These are phyloP conservation scores for Synergus laeviventris DNA, from an alignment of 2,888 invertebrate genomes.

Conservation along the genomic window DNA sequence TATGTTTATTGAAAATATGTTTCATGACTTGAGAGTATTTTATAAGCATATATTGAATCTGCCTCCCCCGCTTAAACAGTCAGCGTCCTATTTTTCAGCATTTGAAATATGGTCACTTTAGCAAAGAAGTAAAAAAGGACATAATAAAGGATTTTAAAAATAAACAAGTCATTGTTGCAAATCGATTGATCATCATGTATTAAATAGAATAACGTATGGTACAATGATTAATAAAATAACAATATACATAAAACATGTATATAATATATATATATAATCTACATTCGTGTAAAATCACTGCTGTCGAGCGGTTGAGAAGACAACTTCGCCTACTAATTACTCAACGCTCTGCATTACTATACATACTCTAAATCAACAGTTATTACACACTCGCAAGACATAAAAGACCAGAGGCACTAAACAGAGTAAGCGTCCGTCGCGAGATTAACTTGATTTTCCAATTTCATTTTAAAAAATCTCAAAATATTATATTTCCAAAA, in stretches of 20 bases:
- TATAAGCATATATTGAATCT: too few relatives aligned
- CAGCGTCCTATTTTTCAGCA: too few relatives aligned
- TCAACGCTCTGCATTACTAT: constrained; percentile 42
- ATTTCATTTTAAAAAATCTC: not conserved
- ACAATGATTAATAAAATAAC: constrained; percentile 66
- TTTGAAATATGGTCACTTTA: too few relatives aligned
- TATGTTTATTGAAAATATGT: too few relatives aligned
- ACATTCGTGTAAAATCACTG: constrained; percentile 52
- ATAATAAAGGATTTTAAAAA: not conserved
- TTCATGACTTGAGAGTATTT: too few relatives aligned
- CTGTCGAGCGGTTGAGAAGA: constrained; percentile 44
- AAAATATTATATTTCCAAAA: not conserved
- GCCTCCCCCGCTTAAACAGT: too few relatives aligned
- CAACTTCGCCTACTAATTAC: constrained; percentile 42
- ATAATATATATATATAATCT: constrained; percentile 55
- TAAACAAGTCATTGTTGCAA: constrained; percentile 56
- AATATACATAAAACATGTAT: constrained; percentile 62
- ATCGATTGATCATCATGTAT: constrained; percentile 66
- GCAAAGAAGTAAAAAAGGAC: too few relatives aligned
- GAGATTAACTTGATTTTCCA: constrained; percentile 6
- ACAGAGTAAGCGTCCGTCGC: constrained; percentile 46
- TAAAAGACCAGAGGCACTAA: constrained; percentile 48
- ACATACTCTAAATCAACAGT: constrained; percentile 40
- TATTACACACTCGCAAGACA: constrained; percentile 44
- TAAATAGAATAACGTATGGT: constrained; percentile 67